A percentile compares a stretch with the other conserved stretches of the same genome.
phyloP scores from a whole-genome alignment of 2,888 invertebrate genomes.

The Pedicia rivosa region DNA sequence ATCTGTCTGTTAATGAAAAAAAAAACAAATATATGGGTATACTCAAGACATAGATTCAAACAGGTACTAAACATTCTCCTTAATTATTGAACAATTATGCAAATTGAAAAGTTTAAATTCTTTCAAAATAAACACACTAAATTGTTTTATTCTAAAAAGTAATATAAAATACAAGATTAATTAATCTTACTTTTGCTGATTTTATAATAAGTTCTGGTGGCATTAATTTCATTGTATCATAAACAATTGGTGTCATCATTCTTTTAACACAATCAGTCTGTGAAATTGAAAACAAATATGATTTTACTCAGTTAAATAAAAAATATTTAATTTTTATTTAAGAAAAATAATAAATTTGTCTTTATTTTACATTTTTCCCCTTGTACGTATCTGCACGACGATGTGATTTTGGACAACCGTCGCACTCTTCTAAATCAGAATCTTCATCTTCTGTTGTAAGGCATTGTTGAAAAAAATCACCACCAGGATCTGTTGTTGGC shows the following conservation, averaged over 20 bases:
- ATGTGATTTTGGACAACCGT: too few species aligned
- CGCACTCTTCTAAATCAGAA: too few species aligned
- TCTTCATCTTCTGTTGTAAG: conserved; percentile 40
- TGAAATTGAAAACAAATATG: too few species aligned
- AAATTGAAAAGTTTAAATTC: background rate
- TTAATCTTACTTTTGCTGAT: conserved; percentile 20
- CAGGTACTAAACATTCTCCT: background rate
- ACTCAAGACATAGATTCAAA: too few species aligned
- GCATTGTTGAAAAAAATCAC: conserved; percentile 32
- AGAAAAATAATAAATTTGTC: too few species aligned
- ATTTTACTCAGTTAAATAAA: too few species aligned
- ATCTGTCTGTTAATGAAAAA: background rate
- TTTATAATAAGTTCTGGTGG: conserved; percentile 33
- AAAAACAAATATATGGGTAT: too few species aligned
- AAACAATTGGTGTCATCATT: conserved; percentile 6
- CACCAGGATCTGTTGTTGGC: conserved; percentile 49
- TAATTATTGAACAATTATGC: background rate
- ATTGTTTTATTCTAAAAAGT: too few species aligned
- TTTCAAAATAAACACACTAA: background rate
- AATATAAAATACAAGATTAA: conserved; percentile 1
- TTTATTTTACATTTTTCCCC: conserved; percentile 4
- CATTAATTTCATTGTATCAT: conserved; percentile 18
- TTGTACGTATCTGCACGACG: too few species aligned
- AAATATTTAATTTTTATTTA: too few species aligned
- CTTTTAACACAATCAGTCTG: too few species aligned